Evolutionary conservation across 2,113 vertebrate genomes (phyloP).

Genomic region (Promerops cafer): DNA sequence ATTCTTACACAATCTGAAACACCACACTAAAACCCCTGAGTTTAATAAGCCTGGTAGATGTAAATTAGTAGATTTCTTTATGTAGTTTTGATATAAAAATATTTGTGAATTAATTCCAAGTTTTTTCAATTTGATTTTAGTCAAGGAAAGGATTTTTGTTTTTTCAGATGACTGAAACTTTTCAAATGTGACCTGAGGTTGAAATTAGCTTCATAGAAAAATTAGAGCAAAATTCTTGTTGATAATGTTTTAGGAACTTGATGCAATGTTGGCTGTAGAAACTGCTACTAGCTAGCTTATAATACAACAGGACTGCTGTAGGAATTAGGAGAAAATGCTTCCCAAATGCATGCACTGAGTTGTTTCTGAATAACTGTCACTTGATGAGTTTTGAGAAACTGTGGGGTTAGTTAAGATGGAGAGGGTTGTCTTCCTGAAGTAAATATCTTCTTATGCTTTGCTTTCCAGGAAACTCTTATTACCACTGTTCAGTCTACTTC

Average conservation of each 20-base stretch:
- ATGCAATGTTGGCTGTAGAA: background rate
- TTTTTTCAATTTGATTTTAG: background rate
- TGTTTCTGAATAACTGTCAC: background rate
- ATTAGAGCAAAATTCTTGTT: background rate
- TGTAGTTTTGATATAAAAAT: background rate
- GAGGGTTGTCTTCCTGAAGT: background rate
- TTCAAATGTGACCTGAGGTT: background rate
- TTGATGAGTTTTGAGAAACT: background rate
- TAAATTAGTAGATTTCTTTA: background rate
- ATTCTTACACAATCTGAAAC: background rate
- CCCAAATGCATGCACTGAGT: background rate
- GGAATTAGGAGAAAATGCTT: background rate
- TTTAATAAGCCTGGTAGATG: background rate
- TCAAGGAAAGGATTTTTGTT: background rate
- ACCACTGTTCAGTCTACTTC: conserved; percentile 64
- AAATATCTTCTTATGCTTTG: conserved; percentile 6
- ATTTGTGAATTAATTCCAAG: background rate
- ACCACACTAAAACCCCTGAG: background rate
- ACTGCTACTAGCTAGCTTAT: background rate
- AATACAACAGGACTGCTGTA: background rate
- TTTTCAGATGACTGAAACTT: background rate
- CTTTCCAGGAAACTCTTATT: conserved; percentile 73
- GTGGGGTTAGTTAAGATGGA: background rate
- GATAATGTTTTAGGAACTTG: background rate
- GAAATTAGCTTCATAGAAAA: background rate